These are phyloP conservation scores for Eupithecia subumbrata DNA, from an alignment of 2,888 invertebrate genomes.

Conservation along the genomic window DNA sequence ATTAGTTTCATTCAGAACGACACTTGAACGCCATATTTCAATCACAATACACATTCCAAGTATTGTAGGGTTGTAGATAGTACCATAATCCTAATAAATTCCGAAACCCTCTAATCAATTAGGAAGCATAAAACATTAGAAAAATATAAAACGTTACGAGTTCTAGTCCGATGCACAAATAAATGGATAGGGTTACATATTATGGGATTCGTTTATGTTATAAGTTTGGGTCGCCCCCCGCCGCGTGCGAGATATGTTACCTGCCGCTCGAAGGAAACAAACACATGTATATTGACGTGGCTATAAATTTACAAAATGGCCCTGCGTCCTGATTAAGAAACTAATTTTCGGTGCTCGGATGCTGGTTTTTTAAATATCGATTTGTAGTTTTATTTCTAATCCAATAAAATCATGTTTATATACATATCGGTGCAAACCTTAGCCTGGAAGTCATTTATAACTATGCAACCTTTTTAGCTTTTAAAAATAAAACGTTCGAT, in stretches of 20 bases:
- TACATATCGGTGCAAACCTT: neutral
- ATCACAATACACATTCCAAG: neutral
- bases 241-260: constrained; percentile 73
- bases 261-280: constrained; percentile 75
- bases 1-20: too few relatives aligned
- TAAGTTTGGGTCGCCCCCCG: constrained; percentile 72
- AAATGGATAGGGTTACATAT: constrained; percentile 34
- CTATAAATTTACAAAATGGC: constrained; percentile 75
- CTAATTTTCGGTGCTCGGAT: constrained; percentile 64
- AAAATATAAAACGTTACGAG: constrained; percentile 13
- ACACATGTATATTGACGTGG: constrained; percentile 72
- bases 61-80: neutral
- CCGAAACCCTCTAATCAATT: neutral
- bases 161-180: constrained; percentile 22
- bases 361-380: constrained; percentile 54
- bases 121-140: constrained; percentile 9
- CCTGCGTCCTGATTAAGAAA: constrained; percentile 74
- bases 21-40: neutral
- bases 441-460: neutral
- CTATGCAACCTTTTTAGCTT: constrained; percentile 4
- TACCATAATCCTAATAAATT: neutral
- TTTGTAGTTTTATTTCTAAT: constrained; percentile 51
- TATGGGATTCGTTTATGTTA: constrained; percentile 48
- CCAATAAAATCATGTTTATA: constrained; percentile 31
- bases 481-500: constrained; percentile 6